Evolutionary conservation across 2,888 invertebrate genomes (phyloP).

Genomic region (Oscheius sp.): DNA sequence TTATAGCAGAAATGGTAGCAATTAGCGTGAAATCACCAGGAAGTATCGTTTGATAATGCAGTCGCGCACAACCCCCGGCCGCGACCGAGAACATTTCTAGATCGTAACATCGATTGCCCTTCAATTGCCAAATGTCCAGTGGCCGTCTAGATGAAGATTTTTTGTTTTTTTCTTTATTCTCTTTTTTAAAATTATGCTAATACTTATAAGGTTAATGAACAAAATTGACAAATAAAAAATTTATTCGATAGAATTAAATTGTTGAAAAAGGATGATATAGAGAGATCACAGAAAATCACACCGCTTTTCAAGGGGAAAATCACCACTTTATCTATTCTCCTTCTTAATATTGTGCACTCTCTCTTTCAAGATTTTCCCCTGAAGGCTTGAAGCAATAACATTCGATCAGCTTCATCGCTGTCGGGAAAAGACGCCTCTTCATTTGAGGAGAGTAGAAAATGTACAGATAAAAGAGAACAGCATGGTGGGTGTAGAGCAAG

Average conservation of each 20-base stretch:
- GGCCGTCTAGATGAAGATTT: too few species aligned
- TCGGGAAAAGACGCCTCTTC: slow-evolving; percentile 62
- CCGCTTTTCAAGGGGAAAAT: neutral
- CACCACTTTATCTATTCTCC: too few species aligned
- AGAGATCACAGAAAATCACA: slow-evolving; percentile 14
- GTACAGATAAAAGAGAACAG: slow-evolving; percentile 66
- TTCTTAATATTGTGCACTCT: neutral
- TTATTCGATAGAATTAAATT: too few species aligned
- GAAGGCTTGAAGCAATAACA: slow-evolving; percentile 67
- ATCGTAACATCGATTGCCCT: slow-evolving; percentile 29
- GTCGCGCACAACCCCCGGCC: slow-evolving; percentile 22
- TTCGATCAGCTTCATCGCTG: slow-evolving; percentile 65
- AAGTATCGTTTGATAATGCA: slow-evolving; percentile 25
- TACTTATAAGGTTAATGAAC: too few species aligned
- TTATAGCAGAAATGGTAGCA: neutral
- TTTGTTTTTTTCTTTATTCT: neutral
- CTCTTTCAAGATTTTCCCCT: slow-evolving; percentile 26
- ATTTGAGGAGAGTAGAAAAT: slow-evolving; percentile 68
- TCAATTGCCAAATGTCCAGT: neutral
- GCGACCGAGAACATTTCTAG: slow-evolving; percentile 29
- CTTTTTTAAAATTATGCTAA: too few species aligned
- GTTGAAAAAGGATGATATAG: neutral
- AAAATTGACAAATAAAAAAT: too few species aligned
- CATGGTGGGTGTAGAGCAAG: slow-evolving; percentile 67
- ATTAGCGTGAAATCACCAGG: slow-evolving; percentile 21